Conservation (phyloP, 1,140 invertebrate genomes). For the Adoxophyes honmai region DNA sequence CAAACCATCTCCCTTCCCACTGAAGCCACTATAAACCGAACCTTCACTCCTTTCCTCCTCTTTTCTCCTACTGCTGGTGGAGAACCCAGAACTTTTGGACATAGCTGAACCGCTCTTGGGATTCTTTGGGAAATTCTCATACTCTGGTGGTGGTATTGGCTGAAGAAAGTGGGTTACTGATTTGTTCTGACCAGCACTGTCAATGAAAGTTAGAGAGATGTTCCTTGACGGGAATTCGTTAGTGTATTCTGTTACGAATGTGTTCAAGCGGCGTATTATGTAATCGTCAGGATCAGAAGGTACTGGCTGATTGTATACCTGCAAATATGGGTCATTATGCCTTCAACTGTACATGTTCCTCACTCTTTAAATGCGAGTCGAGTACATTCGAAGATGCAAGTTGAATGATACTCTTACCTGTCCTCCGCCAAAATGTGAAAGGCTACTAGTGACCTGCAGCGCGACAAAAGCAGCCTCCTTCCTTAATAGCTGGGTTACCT, state of each 20-base stretch:
- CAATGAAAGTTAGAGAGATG: conserved; percentile 55
- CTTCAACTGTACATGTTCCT: too few species aligned
- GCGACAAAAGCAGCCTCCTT: conserved; percentile 50
- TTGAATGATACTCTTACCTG: not conserved
- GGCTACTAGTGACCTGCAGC: conserved; percentile 46
- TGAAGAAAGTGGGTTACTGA: conserved; percentile 60
- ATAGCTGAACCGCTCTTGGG: conserved; percentile 46
- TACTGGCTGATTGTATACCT: conserved; percentile 46
- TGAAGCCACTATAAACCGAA: conserved; percentile 29
- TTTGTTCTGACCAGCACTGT: conserved; percentile 53
- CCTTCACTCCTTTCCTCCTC: conserved; percentile 33
- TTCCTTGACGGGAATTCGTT: conserved; percentile 58
- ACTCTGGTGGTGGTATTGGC: conserved; percentile 45
- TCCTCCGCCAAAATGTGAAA: conserved; percentile 47
- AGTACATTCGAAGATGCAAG: too few species aligned
- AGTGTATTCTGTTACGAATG: conserved; percentile 49
- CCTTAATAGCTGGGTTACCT: conserved; percentile 47
- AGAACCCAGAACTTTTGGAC: conserved; percentile 54
- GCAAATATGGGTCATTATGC: too few species aligned
- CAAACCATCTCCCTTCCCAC: conserved; percentile 26
- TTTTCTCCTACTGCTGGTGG: conserved; percentile 41
- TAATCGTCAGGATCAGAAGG: conserved; percentile 37
- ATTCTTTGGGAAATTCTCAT: conserved; percentile 47
- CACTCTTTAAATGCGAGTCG: too few species aligned
- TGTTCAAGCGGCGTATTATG: conserved; percentile 56